Evolutionary conservation across 2,888 invertebrate species (phyloP).

Genomic region (Hirtodrosophila alboralis): DNA sequence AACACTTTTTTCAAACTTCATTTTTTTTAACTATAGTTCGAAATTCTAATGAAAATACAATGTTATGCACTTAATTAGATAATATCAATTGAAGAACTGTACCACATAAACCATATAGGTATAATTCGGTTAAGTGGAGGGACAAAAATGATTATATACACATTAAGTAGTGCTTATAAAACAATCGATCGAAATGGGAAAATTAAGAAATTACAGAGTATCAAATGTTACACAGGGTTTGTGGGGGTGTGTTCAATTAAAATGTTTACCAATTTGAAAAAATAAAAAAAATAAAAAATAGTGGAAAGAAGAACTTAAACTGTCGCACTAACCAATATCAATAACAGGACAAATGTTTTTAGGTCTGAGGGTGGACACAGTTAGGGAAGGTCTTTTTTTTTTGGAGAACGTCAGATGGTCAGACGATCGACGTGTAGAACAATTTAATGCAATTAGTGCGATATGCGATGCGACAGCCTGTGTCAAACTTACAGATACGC

Average conservation of each 20-base stretch:
- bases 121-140: too few relatives aligned
- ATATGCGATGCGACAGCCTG: conserved; percentile 49
- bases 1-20: too few relatives aligned
- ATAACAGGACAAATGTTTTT: conserved; percentile 28
- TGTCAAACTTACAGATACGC: conserved; percentile 9
- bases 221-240: conserved; percentile 22
- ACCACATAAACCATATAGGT: too few relatives aligned
- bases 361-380: neutral
- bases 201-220: conserved; percentile 66
- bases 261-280: conserved; percentile 61
- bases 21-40: too few relatives aligned
- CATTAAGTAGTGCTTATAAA: conserved; percentile 1
- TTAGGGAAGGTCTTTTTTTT: neutral
- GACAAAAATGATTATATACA: conserved; percentile 26
- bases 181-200: conserved; percentile 28
- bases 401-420: conserved; percentile 62
- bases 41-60: neutral
- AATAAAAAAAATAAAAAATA: too few relatives aligned
- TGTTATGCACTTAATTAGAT: conserved; percentile 34
- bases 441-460: conserved; percentile 78
- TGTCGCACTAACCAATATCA: conserved; percentile 53
- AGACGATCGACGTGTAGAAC: conserved; percentile 60
- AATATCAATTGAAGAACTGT: conserved; percentile 25
- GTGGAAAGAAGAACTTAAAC: conserved; percentile 40
- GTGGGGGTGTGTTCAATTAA: too few relatives aligned